phyloP scores from a whole-genome alignment of 1,140 invertebrate species.

The Probaryconus sp. region DNA sequence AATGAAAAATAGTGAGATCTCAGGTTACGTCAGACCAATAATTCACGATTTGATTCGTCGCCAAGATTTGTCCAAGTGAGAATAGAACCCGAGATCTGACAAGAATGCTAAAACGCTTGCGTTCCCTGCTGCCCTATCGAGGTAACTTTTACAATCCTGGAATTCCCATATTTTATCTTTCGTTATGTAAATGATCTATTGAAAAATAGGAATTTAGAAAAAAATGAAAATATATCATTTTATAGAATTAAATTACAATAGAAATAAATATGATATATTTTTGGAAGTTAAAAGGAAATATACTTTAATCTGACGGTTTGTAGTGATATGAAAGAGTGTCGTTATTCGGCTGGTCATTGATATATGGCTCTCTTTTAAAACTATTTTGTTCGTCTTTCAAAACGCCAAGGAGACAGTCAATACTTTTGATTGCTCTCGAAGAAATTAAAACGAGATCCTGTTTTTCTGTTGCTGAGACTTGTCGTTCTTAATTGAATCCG shows the following conservation, averaged over 20 bases:
- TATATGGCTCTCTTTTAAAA: too few relatives aligned
- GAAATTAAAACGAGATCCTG: slow-evolving; percentile 39
- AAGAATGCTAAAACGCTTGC: slow-evolving; percentile 14
- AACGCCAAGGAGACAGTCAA: background rate
- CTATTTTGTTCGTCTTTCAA: background rate
- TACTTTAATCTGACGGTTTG: too few relatives aligned
- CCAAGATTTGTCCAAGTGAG: slow-evolving; percentile 67
- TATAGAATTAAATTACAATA: too few relatives aligned
- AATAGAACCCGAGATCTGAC: slow-evolving; percentile 18
- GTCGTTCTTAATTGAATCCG: slow-evolving; percentile 41
- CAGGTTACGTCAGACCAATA: slow-evolving; percentile 64
- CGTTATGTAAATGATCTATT: too few relatives aligned
- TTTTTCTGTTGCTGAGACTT: slow-evolving; percentile 19
- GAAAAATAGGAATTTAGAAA: too few relatives aligned
- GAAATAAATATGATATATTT: too few relatives aligned
- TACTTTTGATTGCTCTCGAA: slow-evolving; percentile 1
- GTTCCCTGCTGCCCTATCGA: too few relatives aligned
- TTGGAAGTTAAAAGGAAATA: too few relatives aligned
- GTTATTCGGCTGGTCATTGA: too few relatives aligned
- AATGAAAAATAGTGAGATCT: slow-evolving; percentile 62
- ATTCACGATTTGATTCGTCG: slow-evolving; percentile 70
- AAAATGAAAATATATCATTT: too few relatives aligned
- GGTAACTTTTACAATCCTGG: background rate
- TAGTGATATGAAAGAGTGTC: too few relatives aligned
- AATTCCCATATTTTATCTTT: too few relatives aligned